phyloP scores from a whole-genome alignment of 1,140 invertebrate species.

The Aradophagus sp. region DNA sequence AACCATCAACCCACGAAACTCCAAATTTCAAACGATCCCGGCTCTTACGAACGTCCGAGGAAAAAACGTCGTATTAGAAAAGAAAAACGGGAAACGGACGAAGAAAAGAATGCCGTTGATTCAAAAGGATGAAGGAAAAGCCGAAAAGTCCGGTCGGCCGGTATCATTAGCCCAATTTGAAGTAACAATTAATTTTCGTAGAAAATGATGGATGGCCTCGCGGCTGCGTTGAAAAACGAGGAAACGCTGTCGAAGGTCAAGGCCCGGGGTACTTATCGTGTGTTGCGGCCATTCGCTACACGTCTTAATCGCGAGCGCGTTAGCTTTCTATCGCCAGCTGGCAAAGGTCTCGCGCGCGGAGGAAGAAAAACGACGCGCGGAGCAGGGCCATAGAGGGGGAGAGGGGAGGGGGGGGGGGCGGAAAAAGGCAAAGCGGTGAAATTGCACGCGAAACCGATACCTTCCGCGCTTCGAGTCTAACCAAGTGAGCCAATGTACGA shows the following conservation, averaged over 20 bases:
- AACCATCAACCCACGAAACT: no score
- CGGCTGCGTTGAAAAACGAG: constrained; percentile 35
- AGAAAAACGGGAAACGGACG: no score
- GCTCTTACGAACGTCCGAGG: no score
- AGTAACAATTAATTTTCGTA: constrained; percentile 39
- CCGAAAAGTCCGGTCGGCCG: no score
- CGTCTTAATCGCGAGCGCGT: constrained; percentile 56
- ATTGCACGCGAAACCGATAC: constrained; percentile 57
- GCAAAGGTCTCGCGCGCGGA: constrained; percentile 46
- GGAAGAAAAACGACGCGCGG: constrained; percentile 44
- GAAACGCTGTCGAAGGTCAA: constrained; percentile 36
- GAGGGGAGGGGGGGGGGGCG: no score
- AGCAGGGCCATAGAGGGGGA: constrained; percentile 15
- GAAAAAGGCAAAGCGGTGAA: constrained; percentile 46
- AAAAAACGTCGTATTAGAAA: no score
- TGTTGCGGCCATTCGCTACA: constrained; percentile 45
- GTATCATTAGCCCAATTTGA: constrained; percentile 50
- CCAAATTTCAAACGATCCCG: no score
- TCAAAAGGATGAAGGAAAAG: no score
- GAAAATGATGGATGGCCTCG: constrained; percentile 32
- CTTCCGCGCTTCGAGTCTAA: constrained; percentile 38
- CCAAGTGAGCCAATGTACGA: constrained; percentile 21
- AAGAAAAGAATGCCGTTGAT: no score
- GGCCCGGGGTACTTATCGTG: constrained; percentile 46
- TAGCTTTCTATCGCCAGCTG: constrained; percentile 55